phyloP scores from a whole-genome alignment of 1,140 invertebrate genomes.

The Diprion similis region DNA sequence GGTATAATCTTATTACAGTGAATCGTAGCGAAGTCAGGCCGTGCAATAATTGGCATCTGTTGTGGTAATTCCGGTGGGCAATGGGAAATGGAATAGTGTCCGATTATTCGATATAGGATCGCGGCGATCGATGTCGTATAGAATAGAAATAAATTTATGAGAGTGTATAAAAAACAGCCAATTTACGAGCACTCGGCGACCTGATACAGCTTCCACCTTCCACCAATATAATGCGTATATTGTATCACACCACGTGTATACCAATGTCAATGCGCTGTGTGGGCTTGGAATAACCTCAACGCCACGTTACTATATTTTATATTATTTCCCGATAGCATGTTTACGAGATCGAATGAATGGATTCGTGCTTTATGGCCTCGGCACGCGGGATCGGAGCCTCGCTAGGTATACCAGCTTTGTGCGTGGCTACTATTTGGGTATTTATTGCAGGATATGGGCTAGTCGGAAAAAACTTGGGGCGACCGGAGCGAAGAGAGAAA shows the following conservation, averaged over 20 bases:
- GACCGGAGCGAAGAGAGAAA: too few species aligned
- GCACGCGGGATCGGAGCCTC: conserved; percentile 44
- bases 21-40: too few species aligned
- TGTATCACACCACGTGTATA: neutral
- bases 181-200: neutral
- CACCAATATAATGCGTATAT: neutral
- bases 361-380: conserved; percentile 50
- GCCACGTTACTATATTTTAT: neutral
- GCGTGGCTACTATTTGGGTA: neutral
- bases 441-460: neutral
- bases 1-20: too few species aligned
- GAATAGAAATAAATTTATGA: too few species aligned
- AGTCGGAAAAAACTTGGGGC: too few species aligned
- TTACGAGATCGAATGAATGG: conserved; percentile 39
- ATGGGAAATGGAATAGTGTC: too few species aligned
- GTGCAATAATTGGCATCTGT: too few species aligned
- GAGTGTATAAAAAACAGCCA: neutral
- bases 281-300: conserved; percentile 1
- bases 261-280: neutral
- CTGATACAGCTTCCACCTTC: neutral
- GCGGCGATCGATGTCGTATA: too few species aligned
- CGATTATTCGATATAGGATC: too few species aligned
- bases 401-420: neutral
- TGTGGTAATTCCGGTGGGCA: too few species aligned
- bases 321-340: conserved; percentile 14